Evolutionary conservation across 2,888 invertebrate genomes (phyloP).

Genomic region (Drosophila putrida): DNA sequence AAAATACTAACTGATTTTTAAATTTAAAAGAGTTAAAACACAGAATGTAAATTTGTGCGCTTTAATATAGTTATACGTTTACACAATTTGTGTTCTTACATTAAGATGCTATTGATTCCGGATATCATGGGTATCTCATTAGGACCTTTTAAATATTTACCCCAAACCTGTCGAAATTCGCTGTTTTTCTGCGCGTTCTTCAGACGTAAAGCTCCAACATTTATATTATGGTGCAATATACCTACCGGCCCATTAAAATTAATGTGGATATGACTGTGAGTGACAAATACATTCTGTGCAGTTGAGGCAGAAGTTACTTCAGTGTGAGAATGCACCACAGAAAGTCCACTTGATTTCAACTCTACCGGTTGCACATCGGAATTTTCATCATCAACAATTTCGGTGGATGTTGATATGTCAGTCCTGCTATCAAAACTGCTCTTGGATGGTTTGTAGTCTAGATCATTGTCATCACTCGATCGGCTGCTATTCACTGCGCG

Average conservation of each 20-base stretch:
- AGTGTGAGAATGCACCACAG: background rate
- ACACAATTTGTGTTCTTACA: slow-evolving; percentile 29
- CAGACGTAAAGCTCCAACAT: slow-evolving; percentile 13
- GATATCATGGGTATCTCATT: slow-evolving; percentile 41
- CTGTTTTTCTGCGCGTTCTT: slow-evolving; percentile 32
- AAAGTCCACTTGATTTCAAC: slow-evolving; percentile 7
- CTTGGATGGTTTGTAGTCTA: slow-evolving; percentile 4
- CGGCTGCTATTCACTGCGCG: slow-evolving; percentile 18
- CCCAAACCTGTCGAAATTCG: slow-evolving; percentile 64
- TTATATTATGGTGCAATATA: slow-evolving; percentile 20
- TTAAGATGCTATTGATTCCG: slow-evolving; percentile 41
- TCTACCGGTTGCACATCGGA: slow-evolving; percentile 4
- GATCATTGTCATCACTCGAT: background rate
- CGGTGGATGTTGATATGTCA: slow-evolving; percentile 9
- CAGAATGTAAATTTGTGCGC: background rate
- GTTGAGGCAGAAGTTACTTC: background rate
- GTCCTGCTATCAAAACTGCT: slow-evolving; percentile 12
- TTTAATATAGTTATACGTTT: slow-evolving; percentile 1
- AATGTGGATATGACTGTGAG: slow-evolving; percentile 61
- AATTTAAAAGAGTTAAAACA: background rate
- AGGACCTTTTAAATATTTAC: slow-evolving; percentile 45
- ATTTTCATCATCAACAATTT: slow-evolving; percentile 4
- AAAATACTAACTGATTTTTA: background rate
- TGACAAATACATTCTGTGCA: slow-evolving; percentile 49
- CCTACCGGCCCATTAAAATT: slow-evolving; percentile 52